Percentiles rank a stretch among this genome's conserved stretches.
Evolutionary conservation across 1,140 invertebrate genomes (phyloP).

Genomic region (Platorchestia sp.): DNA sequence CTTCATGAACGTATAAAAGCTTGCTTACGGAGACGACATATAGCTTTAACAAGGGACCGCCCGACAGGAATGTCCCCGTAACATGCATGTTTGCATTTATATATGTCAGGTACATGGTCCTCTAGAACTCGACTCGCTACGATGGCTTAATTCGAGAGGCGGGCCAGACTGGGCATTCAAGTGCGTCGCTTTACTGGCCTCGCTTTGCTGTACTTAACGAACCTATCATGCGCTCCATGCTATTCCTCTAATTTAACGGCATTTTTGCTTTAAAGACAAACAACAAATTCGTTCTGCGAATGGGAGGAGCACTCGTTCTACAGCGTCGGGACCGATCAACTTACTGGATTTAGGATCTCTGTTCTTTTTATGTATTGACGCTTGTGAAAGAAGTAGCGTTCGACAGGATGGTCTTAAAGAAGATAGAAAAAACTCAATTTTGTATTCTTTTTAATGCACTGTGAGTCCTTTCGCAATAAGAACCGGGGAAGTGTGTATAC

Average conservation of each 20-base stretch:
- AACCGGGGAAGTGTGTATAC: no score
- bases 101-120: constrained; percentile 39
- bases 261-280: not conserved
- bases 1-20: constrained; percentile 35
- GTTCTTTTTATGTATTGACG: no score
- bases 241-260: constrained; percentile 10
- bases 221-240: not conserved
- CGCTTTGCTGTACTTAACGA: not conserved
- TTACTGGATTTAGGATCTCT: not conserved
- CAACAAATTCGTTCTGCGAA: not conserved
- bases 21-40: constrained; percentile 50
- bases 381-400: no score
- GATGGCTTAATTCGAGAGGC: constrained; percentile 44
- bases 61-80: constrained; percentile 48
- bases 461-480: no score
- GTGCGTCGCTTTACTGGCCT: not conserved
- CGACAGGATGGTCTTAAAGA: no score
- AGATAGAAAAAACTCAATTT: no score
- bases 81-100: constrained; percentile 55
- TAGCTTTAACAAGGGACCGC: constrained; percentile 48
- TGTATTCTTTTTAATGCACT: no score
- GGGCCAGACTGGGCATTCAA: not conserved
- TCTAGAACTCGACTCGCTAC: not conserved
- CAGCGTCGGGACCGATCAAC: not conserved
- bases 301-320: not conserved